Conservation (phyloP, 2,797 vertebrate genomes). For the Enteromius radiatus region DNA sequence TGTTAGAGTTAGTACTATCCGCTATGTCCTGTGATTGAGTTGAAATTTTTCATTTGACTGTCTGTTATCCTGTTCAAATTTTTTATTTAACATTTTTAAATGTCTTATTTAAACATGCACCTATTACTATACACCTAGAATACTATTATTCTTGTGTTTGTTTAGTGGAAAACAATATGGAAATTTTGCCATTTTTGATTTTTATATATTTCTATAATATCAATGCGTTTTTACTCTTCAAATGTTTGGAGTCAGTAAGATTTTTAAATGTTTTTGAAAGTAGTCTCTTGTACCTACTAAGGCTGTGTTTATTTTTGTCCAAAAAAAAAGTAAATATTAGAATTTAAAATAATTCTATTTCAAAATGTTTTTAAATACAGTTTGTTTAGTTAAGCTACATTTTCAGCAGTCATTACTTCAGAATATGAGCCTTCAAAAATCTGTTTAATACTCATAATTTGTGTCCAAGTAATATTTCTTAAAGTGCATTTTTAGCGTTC, state of each 20-base stretch:
- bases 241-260: neutral
- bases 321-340: neutral
- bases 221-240: neutral
- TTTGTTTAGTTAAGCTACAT: neutral
- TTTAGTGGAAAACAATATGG: neutral
- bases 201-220: too few species aligned
- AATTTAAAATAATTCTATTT: too few species aligned
- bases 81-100: too few species aligned
- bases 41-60: neutral
- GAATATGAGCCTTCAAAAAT: neutral
- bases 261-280: neutral
- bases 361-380: neutral
- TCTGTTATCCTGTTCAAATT: neutral
- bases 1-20: neutral
- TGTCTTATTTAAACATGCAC: too few species aligned
- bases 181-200: neutral
- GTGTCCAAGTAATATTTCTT: neutral
- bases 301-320: neutral
- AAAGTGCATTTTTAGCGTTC: neutral
- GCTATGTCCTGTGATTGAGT: neutral
- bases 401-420: neutral
- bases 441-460: neutral
- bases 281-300: neutral
- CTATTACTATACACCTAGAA: neutral
- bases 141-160: neutral